phyloP scores from a whole-genome alignment of 92 coral and sea anemone genomes.

The Anthopleura xanthogrammica region DNA sequence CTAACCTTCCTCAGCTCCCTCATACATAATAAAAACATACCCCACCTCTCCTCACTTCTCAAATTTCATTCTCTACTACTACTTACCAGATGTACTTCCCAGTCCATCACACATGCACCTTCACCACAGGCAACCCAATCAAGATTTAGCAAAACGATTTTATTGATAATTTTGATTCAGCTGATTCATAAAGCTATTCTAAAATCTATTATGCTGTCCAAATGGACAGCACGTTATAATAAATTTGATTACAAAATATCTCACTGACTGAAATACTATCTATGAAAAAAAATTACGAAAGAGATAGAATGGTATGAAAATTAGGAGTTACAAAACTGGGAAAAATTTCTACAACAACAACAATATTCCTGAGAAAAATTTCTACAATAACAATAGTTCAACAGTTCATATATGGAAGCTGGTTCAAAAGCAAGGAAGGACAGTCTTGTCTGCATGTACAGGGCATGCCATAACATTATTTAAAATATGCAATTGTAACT shows the following conservation, averaged over 20 bases:
- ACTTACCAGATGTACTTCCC: not conserved
- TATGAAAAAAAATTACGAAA: not conserved
- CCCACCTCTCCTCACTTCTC: no score
- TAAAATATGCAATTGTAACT: not conserved
- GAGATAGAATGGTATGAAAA: not conserved
- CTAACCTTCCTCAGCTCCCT: not conserved
- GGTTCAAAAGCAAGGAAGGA: no score
- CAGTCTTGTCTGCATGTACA: no score
- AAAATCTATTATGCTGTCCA: not conserved
- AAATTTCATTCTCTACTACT: no score
- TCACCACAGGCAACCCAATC: not conserved
- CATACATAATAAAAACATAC: no score
- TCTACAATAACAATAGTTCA: no score
- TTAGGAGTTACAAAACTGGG: no score
- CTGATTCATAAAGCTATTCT: not conserved
- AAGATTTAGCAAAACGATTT: not conserved
- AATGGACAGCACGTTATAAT: not conserved
- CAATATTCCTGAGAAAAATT: no score
- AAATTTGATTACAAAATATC: not conserved
- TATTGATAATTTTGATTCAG: not conserved
- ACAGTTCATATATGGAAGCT: no score
- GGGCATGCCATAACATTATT: not conserved
- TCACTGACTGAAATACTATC: not conserved
- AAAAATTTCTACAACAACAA: no score
- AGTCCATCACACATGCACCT: not conserved